A percentile compares a stretch with the other conserved stretches of the same genome.
Evolutionary conservation across 2,888 invertebrate genomes (phyloP).

Genomic region (Choristoneura rosaceana): DNA sequence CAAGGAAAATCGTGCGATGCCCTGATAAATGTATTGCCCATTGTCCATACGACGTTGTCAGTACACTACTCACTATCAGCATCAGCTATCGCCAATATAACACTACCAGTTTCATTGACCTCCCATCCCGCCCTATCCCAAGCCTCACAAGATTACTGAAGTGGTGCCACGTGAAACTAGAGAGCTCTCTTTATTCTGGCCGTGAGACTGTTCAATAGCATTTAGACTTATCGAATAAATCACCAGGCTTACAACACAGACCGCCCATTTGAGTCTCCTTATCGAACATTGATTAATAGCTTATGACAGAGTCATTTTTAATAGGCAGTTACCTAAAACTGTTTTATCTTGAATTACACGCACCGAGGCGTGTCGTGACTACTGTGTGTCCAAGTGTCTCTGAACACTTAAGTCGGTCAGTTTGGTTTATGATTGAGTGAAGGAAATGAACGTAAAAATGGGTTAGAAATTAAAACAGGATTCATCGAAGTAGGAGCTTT

Average conservation of each 20-base stretch:
- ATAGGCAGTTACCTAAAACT: slow-evolving; percentile 66
- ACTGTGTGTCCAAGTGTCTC: background rate
- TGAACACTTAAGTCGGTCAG: background rate
- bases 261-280: slow-evolving; percentile 77
- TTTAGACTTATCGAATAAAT: slow-evolving; percentile 74
- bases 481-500: too few relatives aligned
- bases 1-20: slow-evolving; percentile 54
- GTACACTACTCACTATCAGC: slow-evolving; percentile 63
- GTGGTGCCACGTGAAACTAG: slow-evolving; percentile 11
- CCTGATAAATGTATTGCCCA: slow-evolving; percentile 65
- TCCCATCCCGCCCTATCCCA: slow-evolving; percentile 44
- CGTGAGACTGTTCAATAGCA: slow-evolving; percentile 58
- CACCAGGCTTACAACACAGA: slow-evolving; percentile 69
- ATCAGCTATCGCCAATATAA: slow-evolving; percentile 69
- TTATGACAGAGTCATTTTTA: slow-evolving; percentile 74
- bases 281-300: slow-evolving; percentile 82
- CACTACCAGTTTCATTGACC: slow-evolving; percentile 51
- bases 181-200: slow-evolving; percentile 51
- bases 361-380: slow-evolving; percentile 40
- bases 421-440: background rate
- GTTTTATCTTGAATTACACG: slow-evolving; percentile 59
- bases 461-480: background rate
- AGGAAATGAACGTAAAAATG: background rate
- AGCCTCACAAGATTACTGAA: slow-evolving; percentile 19
- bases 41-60: slow-evolving; percentile 66